Evolutionary conservation across 2,797 vertebrate genomes (phyloP).

Genomic region (Sebastes variabilis): DNA sequence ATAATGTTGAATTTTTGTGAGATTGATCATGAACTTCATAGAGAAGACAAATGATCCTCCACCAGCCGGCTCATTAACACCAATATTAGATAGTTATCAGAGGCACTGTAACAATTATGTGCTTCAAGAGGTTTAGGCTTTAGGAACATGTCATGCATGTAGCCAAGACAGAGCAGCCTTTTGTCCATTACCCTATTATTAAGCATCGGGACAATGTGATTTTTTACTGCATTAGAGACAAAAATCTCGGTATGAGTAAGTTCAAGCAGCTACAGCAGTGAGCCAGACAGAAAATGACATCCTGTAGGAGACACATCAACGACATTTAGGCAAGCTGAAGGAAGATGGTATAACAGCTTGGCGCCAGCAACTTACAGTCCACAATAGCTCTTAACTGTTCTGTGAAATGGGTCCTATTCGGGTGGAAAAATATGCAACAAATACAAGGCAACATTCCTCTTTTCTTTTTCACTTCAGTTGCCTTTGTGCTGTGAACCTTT

Average conservation of each 20-base stretch:
- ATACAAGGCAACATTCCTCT: slow-evolving; percentile 24
- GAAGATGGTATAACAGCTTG: slow-evolving; percentile 3
- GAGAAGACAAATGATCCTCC: not conserved
- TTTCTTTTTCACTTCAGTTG: slow-evolving; percentile 10
- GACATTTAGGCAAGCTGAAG: slow-evolving; percentile 1
- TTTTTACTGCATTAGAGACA: slow-evolving; percentile 45
- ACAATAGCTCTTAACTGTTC: not conserved
- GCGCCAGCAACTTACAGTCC: not conserved
- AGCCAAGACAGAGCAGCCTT: slow-evolving; percentile 50
- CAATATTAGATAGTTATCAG: slow-evolving; percentile 4
- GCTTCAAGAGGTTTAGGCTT: slow-evolving; percentile 38
- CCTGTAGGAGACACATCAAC: not conserved
- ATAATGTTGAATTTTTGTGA: not conserved
- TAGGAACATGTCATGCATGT: slow-evolving; percentile 54
- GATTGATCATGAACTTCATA: not conserved
- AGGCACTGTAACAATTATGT: slow-evolving; percentile 29
- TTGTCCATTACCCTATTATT: slow-evolving; percentile 61
- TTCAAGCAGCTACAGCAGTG: slow-evolving; percentile 33
- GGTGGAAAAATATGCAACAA: not conserved
- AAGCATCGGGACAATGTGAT: slow-evolving; percentile 54
- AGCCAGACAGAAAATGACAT: slow-evolving; percentile 10
- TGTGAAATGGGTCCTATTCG: not conserved
- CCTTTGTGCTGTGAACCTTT: not conserved
- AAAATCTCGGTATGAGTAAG: slow-evolving; percentile 47
- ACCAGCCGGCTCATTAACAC: not conserved